Evolutionary conservation across 2,888 invertebrate genomes (phyloP).

Genomic region (Xestia c-nigrum): DNA sequence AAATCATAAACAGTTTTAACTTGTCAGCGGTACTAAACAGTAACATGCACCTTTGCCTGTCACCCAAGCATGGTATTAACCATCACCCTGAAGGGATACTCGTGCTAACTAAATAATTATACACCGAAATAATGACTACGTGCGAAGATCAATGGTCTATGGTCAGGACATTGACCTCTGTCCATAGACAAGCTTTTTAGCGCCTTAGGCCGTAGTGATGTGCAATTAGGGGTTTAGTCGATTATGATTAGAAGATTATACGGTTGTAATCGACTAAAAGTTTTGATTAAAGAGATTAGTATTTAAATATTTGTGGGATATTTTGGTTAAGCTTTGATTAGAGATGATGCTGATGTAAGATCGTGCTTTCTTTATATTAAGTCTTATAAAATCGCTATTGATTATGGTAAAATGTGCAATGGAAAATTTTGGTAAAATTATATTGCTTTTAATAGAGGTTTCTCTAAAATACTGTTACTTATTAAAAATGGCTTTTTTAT

Average conservation of each 20-base stretch:
- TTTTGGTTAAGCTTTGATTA: background rate
- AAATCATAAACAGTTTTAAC: background rate
- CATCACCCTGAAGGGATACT: conserved; percentile 2
- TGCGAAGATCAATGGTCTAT: conserved; percentile 42
- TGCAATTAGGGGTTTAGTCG: conserved; percentile 46
- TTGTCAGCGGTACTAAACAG: too few relatives aligned
- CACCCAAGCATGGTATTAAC: background rate
- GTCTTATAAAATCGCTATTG: background rate
- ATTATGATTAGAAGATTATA: conserved; percentile 38
- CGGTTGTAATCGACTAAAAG: conserved; percentile 5
- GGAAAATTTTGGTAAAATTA: background rate
- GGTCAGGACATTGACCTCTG: conserved; percentile 46
- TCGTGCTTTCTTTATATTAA: background rate
- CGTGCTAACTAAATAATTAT: conserved; percentile 38
- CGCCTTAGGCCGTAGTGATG: conserved; percentile 59
- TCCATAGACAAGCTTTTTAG: conserved; percentile 50
- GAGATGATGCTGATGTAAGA: background rate
- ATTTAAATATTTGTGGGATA: background rate
- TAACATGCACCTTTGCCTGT: background rate
- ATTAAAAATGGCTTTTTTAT: background rate
- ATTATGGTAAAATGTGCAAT: background rate
- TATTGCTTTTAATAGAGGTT: background rate
- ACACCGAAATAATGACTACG: conserved; percentile 18
- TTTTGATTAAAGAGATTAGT: conserved; percentile 26
- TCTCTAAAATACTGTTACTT: background rate